Base-by-base conservation (phyloP, 2,888 invertebrate genomes). In the Scrobipalpa atriplicella region DNA sequence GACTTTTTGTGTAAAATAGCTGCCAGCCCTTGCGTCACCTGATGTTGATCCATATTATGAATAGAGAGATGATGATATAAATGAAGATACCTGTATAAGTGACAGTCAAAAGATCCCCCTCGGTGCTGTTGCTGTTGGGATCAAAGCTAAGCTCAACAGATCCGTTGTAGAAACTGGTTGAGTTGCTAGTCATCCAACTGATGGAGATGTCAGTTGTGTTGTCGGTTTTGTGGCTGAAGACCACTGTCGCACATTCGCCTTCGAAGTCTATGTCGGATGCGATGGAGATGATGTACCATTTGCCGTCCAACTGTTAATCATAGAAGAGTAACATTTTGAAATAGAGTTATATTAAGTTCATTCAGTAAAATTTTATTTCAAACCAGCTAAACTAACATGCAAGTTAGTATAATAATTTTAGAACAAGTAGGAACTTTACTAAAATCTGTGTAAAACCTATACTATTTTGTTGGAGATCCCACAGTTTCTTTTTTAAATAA, bases 151-250 rank as follows among this genome's bases (percentile, higher is more conserved):
- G 74, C 1, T 85, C 80, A 0, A 90, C 86, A 0, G 91, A 88
- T 0, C 92, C 92, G 36, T 91, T 91, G 74, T 89, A 88, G 70
- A 81, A 89, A 6, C 80, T 81, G 0, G 84, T 84, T 0, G 90
- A 86, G 64, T 87, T 85, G 67, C 92, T 91, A 1, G 82, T 79
- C 36, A 89, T 80, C 90, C 90, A 90, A 66, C 86, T 87, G 69
- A 92, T 86, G 8, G 89, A 88, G 0, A 92, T 81, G 13, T 90
- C 89, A 0, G 90, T 85, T 0, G 88, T 88, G 70, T 90, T 81
- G 39, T 77, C 77, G 29, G 61, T 85, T 71, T 89, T 88, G 41
- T 92, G 91, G 64, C 86, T 90, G 70, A 91, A 92, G 61, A 83
- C 75, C 0, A 92, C 84, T 75, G 81, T 89, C 0, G 89, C 90